Percentiles rank a stretch among this genome's conserved stretches.
Conservation (phyloP, 2,113 vertebrate genomes). For the Chlorodrepanis virens region DNA sequence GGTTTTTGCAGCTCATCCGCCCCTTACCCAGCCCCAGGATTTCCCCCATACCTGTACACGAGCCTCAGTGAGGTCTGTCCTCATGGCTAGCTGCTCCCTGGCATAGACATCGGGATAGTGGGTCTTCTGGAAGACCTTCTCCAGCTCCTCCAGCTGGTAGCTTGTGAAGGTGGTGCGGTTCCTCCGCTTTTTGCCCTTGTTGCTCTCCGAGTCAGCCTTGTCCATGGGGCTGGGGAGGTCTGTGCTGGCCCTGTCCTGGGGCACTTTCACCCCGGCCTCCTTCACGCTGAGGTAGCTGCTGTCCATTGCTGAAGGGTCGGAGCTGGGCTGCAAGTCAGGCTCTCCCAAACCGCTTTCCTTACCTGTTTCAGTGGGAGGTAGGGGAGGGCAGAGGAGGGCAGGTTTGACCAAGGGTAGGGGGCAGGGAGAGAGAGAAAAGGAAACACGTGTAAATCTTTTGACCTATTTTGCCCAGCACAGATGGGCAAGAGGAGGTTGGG, state of each 20-base stretch:
- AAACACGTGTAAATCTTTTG: background rate
- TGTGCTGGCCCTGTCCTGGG: slow-evolving; percentile 80
- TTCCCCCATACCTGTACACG: slow-evolving; percentile 87
- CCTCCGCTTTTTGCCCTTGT: slow-evolving; percentile 96
- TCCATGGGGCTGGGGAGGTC: slow-evolving; percentile 87
- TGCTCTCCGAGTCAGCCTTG: slow-evolving; percentile 90
- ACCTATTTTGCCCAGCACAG: background rate
- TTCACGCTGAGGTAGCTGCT: slow-evolving; percentile 91
- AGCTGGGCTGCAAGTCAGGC: slow-evolving; percentile 82
- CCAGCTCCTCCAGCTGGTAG: slow-evolving; percentile 97
- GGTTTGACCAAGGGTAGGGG: background rate
- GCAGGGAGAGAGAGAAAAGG: background rate
- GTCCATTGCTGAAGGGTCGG: slow-evolving; percentile 90
- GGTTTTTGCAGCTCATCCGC: background rate
- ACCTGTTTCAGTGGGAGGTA: slow-evolving; percentile 64
- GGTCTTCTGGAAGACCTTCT: slow-evolving; percentile 99
- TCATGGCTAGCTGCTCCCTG: slow-evolving; percentile 95
- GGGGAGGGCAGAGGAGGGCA: background rate
- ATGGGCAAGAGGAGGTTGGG: background rate
- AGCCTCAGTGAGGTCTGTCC: slow-evolving; percentile 97
- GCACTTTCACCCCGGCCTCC: slow-evolving; percentile 80
- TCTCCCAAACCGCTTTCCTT: slow-evolving; percentile 90
- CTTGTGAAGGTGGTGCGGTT: slow-evolving; percentile 99
- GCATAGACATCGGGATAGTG: slow-evolving; percentile 98
- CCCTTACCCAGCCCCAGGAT: background rate